Conservation (phyloP, 2,797 vertebrate species). For the Enteromius mattozi region DNA sequence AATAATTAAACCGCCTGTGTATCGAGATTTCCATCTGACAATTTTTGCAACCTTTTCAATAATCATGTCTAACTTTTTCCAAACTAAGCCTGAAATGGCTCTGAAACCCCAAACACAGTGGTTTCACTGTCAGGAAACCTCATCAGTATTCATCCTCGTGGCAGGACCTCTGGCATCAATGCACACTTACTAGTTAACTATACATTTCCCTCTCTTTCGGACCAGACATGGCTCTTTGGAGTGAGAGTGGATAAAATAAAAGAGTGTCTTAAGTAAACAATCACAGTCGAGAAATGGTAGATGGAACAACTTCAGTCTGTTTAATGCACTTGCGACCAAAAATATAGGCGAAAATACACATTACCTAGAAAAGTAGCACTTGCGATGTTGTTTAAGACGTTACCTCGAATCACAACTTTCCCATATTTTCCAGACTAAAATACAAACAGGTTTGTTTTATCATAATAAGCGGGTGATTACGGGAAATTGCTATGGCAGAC, state of each 20-base stretch:
- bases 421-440: slow-evolving; percentile 67
- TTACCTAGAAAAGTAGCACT: slow-evolving; percentile 15
- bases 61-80: neutral
- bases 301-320: slow-evolving; percentile 18
- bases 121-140: slow-evolving; percentile 14
- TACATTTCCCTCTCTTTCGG: neutral
- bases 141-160: slow-evolving; percentile 8
- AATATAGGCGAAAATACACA: slow-evolving; percentile 25
- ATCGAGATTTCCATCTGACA: neutral
- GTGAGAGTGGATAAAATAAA: neutral
- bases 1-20: no score
- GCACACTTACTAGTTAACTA: slow-evolving; percentile 6
- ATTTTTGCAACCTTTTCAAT: neutral
- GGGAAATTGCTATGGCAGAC: slow-evolving; percentile 72
- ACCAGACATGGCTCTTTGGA: neutral
- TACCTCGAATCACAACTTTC: slow-evolving; percentile 59
- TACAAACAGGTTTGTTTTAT: slow-evolving; percentile 57
- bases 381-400: slow-evolving; percentile 45
- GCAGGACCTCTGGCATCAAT: neutral
- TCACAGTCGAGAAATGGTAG: neutral
- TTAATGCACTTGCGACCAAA: slow-evolving; percentile 18
- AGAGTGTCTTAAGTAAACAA: neutral
- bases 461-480: slow-evolving; percentile 75
- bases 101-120: slow-evolving; percentile 1
- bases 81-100: neutral